Conservation (phyloP, 2,797 vertebrate genomes). For the Mus minutoides region DNA sequence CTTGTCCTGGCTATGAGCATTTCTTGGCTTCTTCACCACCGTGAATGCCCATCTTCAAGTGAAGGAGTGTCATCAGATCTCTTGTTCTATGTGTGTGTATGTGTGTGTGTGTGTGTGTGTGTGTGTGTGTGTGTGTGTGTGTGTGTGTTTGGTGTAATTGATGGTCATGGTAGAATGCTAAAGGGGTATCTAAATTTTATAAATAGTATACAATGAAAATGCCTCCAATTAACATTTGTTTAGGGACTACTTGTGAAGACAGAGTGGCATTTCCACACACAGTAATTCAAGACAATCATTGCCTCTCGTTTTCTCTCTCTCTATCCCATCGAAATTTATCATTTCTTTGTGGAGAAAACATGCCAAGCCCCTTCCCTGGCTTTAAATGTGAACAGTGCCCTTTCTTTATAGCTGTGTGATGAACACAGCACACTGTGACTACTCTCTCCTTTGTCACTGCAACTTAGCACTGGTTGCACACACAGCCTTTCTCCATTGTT, state of each 20-base stretch:
- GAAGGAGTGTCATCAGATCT: neutral
- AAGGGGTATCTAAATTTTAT: neutral
- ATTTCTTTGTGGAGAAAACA: neutral
- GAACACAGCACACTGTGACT: accelerated
- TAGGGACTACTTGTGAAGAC: neutral
- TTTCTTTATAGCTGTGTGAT: neutral
- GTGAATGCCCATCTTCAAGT: neutral
- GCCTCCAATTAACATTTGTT: neutral
- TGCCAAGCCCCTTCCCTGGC: neutral
- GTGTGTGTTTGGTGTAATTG: neutral
- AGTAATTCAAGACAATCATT: neutral
- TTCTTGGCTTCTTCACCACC: neutral
- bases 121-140: neutral
- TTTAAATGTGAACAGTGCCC: neutral
- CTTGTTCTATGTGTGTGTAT: neutral
- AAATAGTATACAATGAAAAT: neutral
- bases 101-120: neutral
- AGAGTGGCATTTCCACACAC: neutral
- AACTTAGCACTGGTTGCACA: too few relatives aligned
- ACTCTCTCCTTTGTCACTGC: accelerated
- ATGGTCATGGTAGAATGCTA: neutral
- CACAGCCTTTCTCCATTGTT: neutral
- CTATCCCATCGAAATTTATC: neutral
- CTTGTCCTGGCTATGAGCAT: neutral
- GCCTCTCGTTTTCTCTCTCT: neutral